A percentile compares a stretch with the other conserved stretches of the same genome.
Conservation (phyloP, 2,888 invertebrate species). For the Colletes collaris region DNA sequence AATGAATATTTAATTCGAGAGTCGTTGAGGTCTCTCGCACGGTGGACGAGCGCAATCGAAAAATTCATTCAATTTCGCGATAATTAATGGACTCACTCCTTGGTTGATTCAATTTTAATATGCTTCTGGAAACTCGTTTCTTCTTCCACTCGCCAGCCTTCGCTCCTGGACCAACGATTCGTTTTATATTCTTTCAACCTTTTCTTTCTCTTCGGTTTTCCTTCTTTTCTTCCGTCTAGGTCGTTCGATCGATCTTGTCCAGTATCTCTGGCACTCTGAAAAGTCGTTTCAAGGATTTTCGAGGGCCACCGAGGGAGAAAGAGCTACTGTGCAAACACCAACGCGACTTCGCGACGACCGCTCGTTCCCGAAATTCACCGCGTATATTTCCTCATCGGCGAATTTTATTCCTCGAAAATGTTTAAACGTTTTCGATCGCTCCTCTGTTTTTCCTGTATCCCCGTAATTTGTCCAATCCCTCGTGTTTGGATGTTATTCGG, state of each 20-base stretch:
- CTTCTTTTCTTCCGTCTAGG: conserved; percentile 17
- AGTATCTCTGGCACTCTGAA: conserved; percentile 32
- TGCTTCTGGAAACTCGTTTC: conserved; percentile 11
- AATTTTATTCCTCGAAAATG: background rate
- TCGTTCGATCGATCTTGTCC: conserved; percentile 44
- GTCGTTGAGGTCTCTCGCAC: conserved; percentile 52
- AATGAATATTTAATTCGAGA: conserved; percentile 74
- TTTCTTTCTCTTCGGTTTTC: conserved; percentile 15
- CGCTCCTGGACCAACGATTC: background rate
- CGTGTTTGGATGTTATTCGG: conserved; percentile 22
- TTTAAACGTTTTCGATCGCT: background rate
- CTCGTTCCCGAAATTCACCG: background rate
- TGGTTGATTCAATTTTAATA: conserved; percentile 60
- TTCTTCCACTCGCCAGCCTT: background rate
- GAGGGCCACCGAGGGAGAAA: conserved; percentile 32
- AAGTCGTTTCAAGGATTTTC: conserved; percentile 63
- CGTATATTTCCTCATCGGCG: background rate
- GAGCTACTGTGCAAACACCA: conserved; percentile 47
- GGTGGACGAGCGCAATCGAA: conserved; percentile 52
- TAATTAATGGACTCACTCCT: conserved; percentile 71
- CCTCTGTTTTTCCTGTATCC: conserved; percentile 6
- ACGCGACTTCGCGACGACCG: conserved; percentile 29
- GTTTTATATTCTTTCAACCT: conserved; percentile 1
- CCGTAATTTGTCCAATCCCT: conserved; percentile 33
- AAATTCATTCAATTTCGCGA: conserved; percentile 73